Evolutionary conservation across 2,797 vertebrate genomes (phyloP), one percentile per base, ranked within the genome.

Genomic region (Gambelia wislizenii): DNA sequence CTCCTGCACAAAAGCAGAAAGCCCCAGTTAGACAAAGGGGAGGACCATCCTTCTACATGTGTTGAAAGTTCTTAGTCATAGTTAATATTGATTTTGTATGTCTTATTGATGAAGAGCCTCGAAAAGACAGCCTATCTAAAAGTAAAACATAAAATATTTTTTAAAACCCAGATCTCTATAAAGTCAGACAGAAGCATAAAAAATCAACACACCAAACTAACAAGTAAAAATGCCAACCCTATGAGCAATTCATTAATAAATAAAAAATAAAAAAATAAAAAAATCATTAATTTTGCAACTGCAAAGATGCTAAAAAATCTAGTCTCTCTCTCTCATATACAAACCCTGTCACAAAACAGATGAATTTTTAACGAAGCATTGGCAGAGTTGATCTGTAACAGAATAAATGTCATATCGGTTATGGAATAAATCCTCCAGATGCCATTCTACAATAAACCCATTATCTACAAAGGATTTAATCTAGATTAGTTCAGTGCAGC

Each of bases 371-470:
- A 77, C 25, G 13, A 18, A 77, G 9, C 75, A 52, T 52, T 47
- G 33, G 18, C n/a, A 79, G 30, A 79, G 3, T 30, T 49, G 75
- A 74, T 39, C 74, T 47, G 74, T 30, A 44, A 47, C 42, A 44
- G 25, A 76, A 76, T 75, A 25, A 75, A 78, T 49, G 22, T 13
- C 47, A 42, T 54, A 72, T 74, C n/a, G 42, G 22, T 74, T 25
- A 61, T 14, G 42, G 39, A 64, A 86, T 61, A 59, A 61, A 76
- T 77, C 74, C 39, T 86, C 56, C 85, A 86, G 56, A 49, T 77
- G 59, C 64, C 36, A 49, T n/a, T 61, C 59, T 86, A 59, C 76
- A 86, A 64, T 64, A 77, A 64, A 76, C 36, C 74, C 54, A 76
- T 85, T 44, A 85, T 59, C 59, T 61, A 25, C 69, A 74, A 56